Percentiles rank a stretch among this genome's conserved stretches.
phyloP scores from a whole-genome alignment of 2,113 vertebrate species.

The Gasterosteus aculeatus region DNA sequence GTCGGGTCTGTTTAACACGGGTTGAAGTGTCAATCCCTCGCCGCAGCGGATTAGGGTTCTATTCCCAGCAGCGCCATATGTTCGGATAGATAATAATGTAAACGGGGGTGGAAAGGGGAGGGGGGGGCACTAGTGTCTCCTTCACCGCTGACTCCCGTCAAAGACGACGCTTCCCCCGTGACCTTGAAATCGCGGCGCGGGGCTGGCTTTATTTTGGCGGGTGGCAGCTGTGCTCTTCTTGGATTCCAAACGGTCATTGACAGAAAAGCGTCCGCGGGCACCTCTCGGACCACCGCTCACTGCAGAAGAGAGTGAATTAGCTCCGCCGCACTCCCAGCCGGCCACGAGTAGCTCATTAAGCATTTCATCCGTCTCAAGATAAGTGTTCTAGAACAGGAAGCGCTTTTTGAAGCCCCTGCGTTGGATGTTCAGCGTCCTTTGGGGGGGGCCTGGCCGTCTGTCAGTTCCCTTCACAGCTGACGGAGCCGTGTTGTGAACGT shows the following conservation, averaged over 20 bases:
- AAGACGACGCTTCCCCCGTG: not conserved
- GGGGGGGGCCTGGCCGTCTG: no score
- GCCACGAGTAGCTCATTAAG: not conserved
- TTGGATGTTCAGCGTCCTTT: not conserved
- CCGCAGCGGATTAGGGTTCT: not conserved
- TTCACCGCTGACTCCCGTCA: not conserved
- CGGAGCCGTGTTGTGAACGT: no score
- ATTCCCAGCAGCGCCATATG: not conserved
- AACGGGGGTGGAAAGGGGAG: not conserved
- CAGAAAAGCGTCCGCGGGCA: no score
- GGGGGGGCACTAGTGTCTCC: not conserved
- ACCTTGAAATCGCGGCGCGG: not conserved
- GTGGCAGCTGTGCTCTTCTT: not conserved
- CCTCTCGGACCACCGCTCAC: no score
- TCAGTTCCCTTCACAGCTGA: no score
- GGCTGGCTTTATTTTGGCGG: not conserved
- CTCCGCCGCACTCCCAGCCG: not conserved
- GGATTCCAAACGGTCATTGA: not conserved
- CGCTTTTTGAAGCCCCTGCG: not conserved
- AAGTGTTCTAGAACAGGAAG: not conserved
- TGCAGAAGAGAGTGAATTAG: not conserved
- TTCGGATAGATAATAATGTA: not conserved
- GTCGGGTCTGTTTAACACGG: not conserved
- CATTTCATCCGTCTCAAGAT: not conserved
- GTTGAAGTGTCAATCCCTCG: not conserved